phyloP scores from a whole-genome alignment of 2,797 vertebrate genomes.

The Halcyon chelicuti region DNA sequence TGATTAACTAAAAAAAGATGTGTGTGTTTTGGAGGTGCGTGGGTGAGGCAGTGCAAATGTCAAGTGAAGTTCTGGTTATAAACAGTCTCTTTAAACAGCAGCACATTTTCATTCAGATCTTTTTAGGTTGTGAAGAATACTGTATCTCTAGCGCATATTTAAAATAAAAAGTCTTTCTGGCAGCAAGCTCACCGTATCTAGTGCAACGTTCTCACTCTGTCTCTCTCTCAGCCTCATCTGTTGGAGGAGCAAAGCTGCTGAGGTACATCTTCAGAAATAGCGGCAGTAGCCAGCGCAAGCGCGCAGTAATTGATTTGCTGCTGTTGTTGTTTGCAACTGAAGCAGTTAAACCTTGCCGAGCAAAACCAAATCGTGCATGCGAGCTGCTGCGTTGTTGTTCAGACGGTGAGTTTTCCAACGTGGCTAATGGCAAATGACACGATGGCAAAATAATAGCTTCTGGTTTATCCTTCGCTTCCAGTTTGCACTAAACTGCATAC shows the following conservation, averaged over 20 bases:
- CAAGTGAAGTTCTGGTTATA: slow-evolving; percentile 46
- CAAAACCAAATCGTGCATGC: slow-evolving; percentile 34
- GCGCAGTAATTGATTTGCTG: slow-evolving; percentile 73
- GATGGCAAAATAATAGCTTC: slow-evolving; percentile 24
- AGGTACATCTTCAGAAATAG: slow-evolving; percentile 64
- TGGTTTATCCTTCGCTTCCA: slow-evolving; percentile 22
- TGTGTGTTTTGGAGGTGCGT: slow-evolving; percentile 11
- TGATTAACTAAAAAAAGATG: slow-evolving; percentile 61
- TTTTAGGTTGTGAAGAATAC: slow-evolving; percentile 71
- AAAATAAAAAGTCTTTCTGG: slow-evolving; percentile 72
- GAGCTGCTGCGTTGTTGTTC: slow-evolving; percentile 14
- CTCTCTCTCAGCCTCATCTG: slow-evolving; percentile 63
- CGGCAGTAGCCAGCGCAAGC: slow-evolving; percentile 71
- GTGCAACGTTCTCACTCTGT: slow-evolving; percentile 56
- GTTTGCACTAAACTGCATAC: neutral
- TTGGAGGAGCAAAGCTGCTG: slow-evolving; percentile 59
- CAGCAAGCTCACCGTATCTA: slow-evolving; percentile 57
- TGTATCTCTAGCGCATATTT: slow-evolving; percentile 73
- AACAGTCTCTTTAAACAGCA: slow-evolving; percentile 55
- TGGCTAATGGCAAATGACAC: neutral
- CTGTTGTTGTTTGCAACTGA: slow-evolving; percentile 57
- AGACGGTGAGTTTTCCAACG: slow-evolving; percentile 18
- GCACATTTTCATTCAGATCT: slow-evolving; percentile 75
- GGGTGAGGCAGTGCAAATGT: slow-evolving; percentile 45
- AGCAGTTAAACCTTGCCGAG: slow-evolving; percentile 62